phyloP scores from a whole-genome alignment of 35 echinoderm and acorn worm genomes.

The Hemicentrotus pulcherrimus region DNA sequence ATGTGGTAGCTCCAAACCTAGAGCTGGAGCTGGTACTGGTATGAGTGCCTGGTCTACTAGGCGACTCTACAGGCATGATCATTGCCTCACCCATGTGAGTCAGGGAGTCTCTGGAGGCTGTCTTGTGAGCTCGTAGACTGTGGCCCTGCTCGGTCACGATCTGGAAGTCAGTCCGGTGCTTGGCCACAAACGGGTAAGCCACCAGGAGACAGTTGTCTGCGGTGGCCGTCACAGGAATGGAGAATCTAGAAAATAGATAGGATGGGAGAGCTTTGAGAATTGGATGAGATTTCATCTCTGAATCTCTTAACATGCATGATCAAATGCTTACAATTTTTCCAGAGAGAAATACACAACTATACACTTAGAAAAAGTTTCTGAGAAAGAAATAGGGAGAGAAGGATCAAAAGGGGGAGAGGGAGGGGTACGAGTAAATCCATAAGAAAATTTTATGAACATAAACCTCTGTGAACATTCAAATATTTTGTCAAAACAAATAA shows the following conservation, averaged over 20 bases:
- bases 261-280: not conserved
- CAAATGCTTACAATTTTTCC: no score
- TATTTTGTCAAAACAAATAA: no score
- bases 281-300: no score
- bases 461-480: no score
- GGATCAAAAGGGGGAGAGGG: no score
- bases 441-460: no score
- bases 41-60: constrained; percentile 69
- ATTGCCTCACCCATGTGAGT: constrained; percentile 82
- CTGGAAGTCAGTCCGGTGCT: constrained; percentile 96
- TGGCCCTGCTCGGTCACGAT: constrained; percentile 95
- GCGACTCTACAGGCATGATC: constrained; percentile 89
- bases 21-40: constrained; percentile 83
- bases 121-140: constrained; percentile 67
- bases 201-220: constrained; percentile 94
- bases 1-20: constrained; percentile 84
- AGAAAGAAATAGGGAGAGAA: no score
- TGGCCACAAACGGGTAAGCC: constrained; percentile 92
- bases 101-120: constrained; percentile 68
- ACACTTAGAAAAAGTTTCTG: no score
- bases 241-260: constrained; percentile 66
- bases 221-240: constrained; percentile 92
- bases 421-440: no score
- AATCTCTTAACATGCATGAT: no score
- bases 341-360: no score